Conservation (phyloP, 2,888 invertebrate species). For the Phaedon cochleariae region DNA sequence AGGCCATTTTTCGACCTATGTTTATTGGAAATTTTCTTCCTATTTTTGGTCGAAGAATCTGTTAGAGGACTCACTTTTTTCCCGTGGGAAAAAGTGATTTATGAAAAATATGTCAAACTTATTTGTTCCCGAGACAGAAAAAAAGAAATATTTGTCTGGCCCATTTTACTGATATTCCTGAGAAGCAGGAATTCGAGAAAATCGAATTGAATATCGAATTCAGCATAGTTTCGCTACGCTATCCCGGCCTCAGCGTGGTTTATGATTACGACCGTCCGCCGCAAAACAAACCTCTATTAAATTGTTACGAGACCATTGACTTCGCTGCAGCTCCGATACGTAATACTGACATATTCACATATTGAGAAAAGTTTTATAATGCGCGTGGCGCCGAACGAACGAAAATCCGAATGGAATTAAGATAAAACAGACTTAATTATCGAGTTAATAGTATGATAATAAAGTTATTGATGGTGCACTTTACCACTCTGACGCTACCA, state of each 20-base stretch:
- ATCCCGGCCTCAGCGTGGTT: neutral
- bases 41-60: too few species aligned
- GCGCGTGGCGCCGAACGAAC: conserved; percentile 50
- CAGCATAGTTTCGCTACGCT: too few species aligned
- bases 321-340: conserved; percentile 44
- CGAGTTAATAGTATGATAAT: conserved; percentile 51
- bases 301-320: conserved; percentile 54
- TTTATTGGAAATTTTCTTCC: too few species aligned
- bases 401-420: conserved; percentile 53
- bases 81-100: too few species aligned
- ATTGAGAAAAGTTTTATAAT: conserved; percentile 50
- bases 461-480: conserved; percentile 48
- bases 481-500: conserved; percentile 22
- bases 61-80: too few species aligned
- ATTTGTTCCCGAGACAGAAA: too few species aligned
- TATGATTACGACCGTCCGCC: neutral
- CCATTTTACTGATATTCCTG: too few species aligned
- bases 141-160: too few species aligned
- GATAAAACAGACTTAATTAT: conserved; percentile 53
- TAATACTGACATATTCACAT: conserved; percentile 56
- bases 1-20: too few species aligned
- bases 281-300: conserved; percentile 33
- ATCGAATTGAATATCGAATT: too few species aligned
- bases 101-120: too few species aligned
- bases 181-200: too few species aligned